Evolutionary conservation across 2,888 invertebrate genomes (phyloP).

Genomic region (Schizotus pectinicornis): DNA sequence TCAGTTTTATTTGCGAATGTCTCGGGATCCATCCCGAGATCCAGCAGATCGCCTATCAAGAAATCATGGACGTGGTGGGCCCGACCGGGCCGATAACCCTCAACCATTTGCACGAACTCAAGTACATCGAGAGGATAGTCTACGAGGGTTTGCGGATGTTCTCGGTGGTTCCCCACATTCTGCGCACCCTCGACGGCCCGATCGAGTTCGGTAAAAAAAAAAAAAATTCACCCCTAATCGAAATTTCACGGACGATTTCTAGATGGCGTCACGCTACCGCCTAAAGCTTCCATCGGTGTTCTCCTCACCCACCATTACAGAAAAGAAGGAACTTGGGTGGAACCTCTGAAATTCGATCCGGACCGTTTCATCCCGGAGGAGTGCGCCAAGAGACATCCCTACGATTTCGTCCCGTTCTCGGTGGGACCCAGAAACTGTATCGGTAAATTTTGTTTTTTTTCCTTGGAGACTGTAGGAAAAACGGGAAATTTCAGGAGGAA

Average conservation of each 20-base stretch:
- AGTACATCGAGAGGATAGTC: conserved; percentile 64
- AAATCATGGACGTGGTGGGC: conserved; percentile 60
- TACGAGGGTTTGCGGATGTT: conserved; percentile 66
- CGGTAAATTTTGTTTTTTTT: conserved; percentile 49
- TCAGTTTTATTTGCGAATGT: conserved; percentile 43
- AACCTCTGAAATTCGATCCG: conserved; percentile 65
- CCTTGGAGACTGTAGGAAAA: not conserved
- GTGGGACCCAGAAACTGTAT: conserved; percentile 61
- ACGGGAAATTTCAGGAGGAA: conserved; percentile 35
- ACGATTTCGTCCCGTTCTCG: conserved; percentile 61
- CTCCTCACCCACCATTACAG: conserved; percentile 38
- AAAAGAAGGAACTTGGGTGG: conserved; percentile 63
- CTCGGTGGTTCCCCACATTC: conserved; percentile 63
- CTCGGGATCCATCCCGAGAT: conserved; percentile 45
- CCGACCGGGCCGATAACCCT: conserved; percentile 57
- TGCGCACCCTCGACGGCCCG: conserved; percentile 59
- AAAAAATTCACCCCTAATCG: too few relatives aligned
- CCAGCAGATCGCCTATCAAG: conserved; percentile 55
- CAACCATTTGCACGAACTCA: conserved; percentile 62
- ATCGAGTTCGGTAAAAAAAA: conserved; percentile 59
- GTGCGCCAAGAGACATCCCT: conserved; percentile 57
- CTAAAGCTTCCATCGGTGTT: conserved; percentile 35
- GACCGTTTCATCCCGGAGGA: conserved; percentile 65
- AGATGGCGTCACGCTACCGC: conserved; percentile 34
- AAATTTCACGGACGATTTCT: too few relatives aligned